phyloP scores from a whole-genome alignment of 2,888 invertebrate species.

The Apamea sordens region DNA sequence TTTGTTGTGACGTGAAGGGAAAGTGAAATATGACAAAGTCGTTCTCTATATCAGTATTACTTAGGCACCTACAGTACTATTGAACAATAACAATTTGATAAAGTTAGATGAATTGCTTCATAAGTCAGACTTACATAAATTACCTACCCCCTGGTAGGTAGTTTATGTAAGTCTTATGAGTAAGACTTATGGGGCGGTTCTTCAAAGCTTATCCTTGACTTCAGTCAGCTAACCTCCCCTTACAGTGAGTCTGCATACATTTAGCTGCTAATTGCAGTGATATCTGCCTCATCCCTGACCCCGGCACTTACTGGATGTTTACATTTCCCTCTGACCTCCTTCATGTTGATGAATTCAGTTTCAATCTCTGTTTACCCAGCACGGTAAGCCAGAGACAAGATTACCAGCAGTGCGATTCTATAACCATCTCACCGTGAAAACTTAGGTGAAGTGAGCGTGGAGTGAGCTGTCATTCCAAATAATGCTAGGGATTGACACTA shows the following conservation, averaged over 20 bases:
- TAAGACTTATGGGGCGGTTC: background rate
- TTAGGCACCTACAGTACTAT: background rate
- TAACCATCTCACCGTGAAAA: too few relatives aligned
- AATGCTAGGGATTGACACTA: too few relatives aligned
- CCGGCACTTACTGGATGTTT: conserved; percentile 14
- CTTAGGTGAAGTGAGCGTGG: too few relatives aligned
- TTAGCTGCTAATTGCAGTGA: conserved; percentile 24
- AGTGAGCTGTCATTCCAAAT: too few relatives aligned
- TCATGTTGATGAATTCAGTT: conserved; percentile 44
- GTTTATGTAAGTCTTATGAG: too few relatives aligned
- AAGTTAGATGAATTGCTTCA: conserved; percentile 21
- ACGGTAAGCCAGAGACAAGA: background rate
- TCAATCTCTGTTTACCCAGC: conserved; percentile 41
- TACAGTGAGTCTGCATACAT: conserved; percentile 1
- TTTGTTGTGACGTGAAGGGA: conserved; percentile 17
- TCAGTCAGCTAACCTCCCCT: background rate
- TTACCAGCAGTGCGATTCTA: too few relatives aligned
- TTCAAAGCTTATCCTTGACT: background rate
- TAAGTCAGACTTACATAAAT: conserved; percentile 13
- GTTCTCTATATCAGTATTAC: background rate
- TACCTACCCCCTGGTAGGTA: background rate
- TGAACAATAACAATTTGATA: conserved; percentile 8
- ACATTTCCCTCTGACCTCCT: conserved; percentile 10
- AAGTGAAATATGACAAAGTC: background rate
- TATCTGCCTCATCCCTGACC: conserved; percentile 2